These are phyloP conservation scores for Lasioglossum lativentre DNA, from an alignment of 2,888 invertebrate species.

Conservation along the genomic window DNA sequence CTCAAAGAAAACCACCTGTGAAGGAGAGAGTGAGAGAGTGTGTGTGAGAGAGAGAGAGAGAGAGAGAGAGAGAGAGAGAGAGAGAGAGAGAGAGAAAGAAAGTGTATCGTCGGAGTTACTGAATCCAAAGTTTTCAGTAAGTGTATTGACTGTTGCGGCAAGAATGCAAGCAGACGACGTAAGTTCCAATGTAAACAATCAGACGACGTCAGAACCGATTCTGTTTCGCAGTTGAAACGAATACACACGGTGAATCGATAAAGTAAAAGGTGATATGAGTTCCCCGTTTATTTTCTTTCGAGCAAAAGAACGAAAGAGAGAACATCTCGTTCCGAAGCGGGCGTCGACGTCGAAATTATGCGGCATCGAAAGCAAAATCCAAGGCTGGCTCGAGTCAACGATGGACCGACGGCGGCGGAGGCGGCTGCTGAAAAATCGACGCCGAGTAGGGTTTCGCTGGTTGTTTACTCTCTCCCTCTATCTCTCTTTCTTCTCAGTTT, in stretches of 20 bases:
- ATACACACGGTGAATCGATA: background rate
- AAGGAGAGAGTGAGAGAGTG: background rate
- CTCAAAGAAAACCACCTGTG: background rate
- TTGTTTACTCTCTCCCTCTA: conserved; percentile 79
- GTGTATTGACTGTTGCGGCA: background rate
- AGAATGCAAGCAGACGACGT: conserved; percentile 2
- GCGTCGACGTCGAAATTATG: background rate
- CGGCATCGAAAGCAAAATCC: conserved; percentile 10
- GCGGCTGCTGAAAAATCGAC: conserved; percentile 35
- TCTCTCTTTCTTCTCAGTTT: conserved; percentile 77
- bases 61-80: too few species aligned
- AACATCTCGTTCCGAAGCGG: background rate
- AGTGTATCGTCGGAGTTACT: background rate
- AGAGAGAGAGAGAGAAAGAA: background rate
- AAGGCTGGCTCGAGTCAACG: background rate
- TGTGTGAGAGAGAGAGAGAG: background rate
- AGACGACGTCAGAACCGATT: conserved; percentile 5
- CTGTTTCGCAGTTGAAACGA: background rate
- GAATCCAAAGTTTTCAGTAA: background rate
- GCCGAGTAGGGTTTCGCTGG: conserved; percentile 69
- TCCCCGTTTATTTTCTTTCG: background rate
- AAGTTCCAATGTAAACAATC: conserved; percentile 4
- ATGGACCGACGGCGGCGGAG: background rate
- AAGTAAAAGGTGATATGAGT: background rate
- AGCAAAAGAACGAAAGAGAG: background rate